Conservation (phyloP, 2,797 vertebrate genomes). For the Pseudochaenichthys georgianus region DNA sequence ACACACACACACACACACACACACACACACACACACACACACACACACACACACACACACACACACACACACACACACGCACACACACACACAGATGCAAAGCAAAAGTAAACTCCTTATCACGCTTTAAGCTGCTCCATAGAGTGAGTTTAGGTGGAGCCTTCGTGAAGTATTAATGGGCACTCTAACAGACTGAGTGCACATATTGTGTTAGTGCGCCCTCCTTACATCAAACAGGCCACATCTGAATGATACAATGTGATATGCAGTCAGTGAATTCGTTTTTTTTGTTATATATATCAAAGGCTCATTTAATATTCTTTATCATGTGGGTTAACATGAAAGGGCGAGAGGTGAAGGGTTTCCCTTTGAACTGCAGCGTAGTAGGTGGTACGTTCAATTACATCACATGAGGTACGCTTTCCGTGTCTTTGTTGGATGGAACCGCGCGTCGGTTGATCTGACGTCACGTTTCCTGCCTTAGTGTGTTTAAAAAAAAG, state of each 20-base stretch:
- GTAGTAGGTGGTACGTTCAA: not conserved
- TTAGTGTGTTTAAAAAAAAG: not conserved
- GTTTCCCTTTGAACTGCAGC: constrained; percentile 17
- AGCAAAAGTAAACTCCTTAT: constrained; percentile 39
- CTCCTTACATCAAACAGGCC: constrained; percentile 42
- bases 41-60: not conserved
- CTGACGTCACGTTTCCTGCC: not conserved
- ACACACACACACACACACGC: not conserved
- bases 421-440: not conserved
- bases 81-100: constrained; percentile 12
- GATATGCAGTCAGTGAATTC: constrained; percentile 18
- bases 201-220: constrained; percentile 44
- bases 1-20: not conserved
- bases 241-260: constrained; percentile 40
- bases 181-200: constrained; percentile 57
- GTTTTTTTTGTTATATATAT: not conserved
- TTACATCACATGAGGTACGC: constrained; percentile 16
- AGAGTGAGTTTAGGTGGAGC: constrained; percentile 36
- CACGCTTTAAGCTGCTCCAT: constrained; percentile 37
- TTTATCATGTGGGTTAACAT: constrained; percentile 27
- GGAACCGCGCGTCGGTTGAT: not conserved
- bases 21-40: constrained; percentile 1
- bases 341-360: constrained; percentile 34
- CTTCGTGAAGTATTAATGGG: constrained; percentile 74
- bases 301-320: constrained; percentile 37